These are phyloP conservation scores for Centroberyx gerrardi DNA, from an alignment of 2,797 vertebrate species.

Conservation along the genomic window DNA sequence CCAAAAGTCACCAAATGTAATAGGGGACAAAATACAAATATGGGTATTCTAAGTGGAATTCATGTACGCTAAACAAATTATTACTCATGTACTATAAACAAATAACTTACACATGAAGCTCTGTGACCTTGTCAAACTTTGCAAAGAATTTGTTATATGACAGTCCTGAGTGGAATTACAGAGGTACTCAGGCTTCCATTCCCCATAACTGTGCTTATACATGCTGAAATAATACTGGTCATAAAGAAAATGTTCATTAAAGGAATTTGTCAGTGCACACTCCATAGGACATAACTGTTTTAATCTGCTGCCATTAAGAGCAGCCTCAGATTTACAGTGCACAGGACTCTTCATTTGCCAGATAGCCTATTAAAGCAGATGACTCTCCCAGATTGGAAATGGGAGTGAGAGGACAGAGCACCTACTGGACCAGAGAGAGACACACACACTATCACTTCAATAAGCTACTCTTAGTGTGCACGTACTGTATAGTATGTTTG, in stretches of 20 bases:
- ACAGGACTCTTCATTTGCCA: slow-evolving; percentile 84
- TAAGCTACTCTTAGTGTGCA: slow-evolving; percentile 29
- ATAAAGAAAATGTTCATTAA: slow-evolving; percentile 89
- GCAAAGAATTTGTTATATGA: slow-evolving; percentile 41
- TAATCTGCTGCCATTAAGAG: slow-evolving; percentile 88
- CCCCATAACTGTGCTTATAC: slow-evolving; percentile 77
- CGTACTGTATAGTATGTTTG: slow-evolving; percentile 3
- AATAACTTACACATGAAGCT: background rate
- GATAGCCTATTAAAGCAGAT: slow-evolving; percentile 86
- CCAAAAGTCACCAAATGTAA: background rate
- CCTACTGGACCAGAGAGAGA: slow-evolving; percentile 65
- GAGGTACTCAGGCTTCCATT: slow-evolving; percentile 68
- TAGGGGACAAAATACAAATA: too few species aligned
- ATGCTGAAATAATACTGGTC: slow-evolving; percentile 83
- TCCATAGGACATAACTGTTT: slow-evolving; percentile 86
- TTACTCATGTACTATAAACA: too few species aligned
- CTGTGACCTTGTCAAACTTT: slow-evolving; percentile 74
- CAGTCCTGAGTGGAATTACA: slow-evolving; percentile 56
- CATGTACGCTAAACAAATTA: background rate
- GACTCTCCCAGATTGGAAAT: slow-evolving; percentile 83
- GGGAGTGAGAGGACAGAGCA: slow-evolving; percentile 73
- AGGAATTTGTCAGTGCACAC: slow-evolving; percentile 88
- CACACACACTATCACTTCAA: slow-evolving; percentile 43
- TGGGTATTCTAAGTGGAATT: slow-evolving; percentile 4
- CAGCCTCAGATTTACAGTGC: slow-evolving; percentile 84